phyloP scores from a whole-genome alignment of 2,888 invertebrate genomes.

The Coelopa pilipes region DNA sequence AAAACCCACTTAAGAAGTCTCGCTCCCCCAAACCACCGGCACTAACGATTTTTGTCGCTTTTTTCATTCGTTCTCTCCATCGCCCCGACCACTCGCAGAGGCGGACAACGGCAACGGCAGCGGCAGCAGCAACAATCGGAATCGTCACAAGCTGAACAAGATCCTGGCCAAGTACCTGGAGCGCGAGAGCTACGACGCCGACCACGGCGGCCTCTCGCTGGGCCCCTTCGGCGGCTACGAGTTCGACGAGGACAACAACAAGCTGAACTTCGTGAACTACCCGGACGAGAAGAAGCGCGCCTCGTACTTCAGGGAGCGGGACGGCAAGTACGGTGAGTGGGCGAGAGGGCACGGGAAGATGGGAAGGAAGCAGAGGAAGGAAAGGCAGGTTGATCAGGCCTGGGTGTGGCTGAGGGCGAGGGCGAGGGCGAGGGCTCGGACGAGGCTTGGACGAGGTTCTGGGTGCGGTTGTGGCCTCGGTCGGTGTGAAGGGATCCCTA shows the following conservation, averaged over 20 bases:
- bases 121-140: conserved; percentile 56
- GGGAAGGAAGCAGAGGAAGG: no score
- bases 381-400: conserved; percentile 1
- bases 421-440: no score
- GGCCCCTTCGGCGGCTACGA: conserved; percentile 57
- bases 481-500: neutral
- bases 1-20: neutral
- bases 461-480: no score
- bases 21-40: neutral
- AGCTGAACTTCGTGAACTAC: conserved; percentile 50
- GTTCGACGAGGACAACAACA: conserved; percentile 57
- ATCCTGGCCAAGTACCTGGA: conserved; percentile 64
- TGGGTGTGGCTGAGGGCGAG: neutral
- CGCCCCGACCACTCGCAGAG: conserved; percentile 49
- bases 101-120: conserved; percentile 54
- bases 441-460: no score
- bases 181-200: conserved; percentile 58
- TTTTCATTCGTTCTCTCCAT: no score
- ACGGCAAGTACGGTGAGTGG: conserved; percentile 62
- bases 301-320: conserved; percentile 64
- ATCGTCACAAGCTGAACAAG: conserved; percentile 63
- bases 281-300: conserved; percentile 60
- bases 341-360: no score
- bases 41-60: no score
- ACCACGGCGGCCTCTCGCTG: conserved; percentile 50